Evolutionary conservation across 2,113 vertebrate species (phyloP).

Genomic region (Elachura formosa): DNA sequence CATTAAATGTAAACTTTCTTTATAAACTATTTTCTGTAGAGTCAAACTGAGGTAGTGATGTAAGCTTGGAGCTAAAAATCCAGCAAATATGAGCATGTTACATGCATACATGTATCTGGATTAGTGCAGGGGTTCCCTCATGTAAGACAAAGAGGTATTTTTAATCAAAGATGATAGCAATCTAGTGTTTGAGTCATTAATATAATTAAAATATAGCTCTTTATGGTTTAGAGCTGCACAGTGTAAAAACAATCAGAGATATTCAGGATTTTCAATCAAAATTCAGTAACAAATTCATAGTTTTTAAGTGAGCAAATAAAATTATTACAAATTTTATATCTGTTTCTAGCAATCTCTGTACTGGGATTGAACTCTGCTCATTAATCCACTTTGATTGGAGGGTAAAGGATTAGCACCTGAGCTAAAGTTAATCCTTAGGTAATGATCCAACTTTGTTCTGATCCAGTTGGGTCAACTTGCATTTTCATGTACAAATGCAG

Average conservation of each 20-base stretch:
- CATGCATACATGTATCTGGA: accelerated
- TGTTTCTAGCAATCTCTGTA: background rate
- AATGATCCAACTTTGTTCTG: background rate
- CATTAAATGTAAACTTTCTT: background rate
- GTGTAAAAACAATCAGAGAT: background rate
- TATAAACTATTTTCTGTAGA: background rate
- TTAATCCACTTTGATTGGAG: accelerated
- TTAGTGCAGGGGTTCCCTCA: background rate
- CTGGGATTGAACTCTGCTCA: background rate
- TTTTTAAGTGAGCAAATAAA: background rate
- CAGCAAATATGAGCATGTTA: background rate
- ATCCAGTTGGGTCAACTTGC: background rate
- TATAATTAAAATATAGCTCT: background rate
- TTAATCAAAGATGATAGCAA: background rate
- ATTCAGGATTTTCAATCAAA: background rate
- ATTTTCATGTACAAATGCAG: background rate
- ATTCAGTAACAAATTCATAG: background rate
- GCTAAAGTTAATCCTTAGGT: background rate
- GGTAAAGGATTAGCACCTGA: background rate
- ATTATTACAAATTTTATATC: background rate
- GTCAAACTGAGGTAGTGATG: background rate
- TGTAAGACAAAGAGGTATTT: background rate
- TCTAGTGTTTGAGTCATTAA: background rate
- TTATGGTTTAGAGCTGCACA: background rate
- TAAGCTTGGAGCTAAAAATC: background rate